Conservation (phyloP, 2,797 vertebrate genomes). For the Pangasius krempfi region DNA sequence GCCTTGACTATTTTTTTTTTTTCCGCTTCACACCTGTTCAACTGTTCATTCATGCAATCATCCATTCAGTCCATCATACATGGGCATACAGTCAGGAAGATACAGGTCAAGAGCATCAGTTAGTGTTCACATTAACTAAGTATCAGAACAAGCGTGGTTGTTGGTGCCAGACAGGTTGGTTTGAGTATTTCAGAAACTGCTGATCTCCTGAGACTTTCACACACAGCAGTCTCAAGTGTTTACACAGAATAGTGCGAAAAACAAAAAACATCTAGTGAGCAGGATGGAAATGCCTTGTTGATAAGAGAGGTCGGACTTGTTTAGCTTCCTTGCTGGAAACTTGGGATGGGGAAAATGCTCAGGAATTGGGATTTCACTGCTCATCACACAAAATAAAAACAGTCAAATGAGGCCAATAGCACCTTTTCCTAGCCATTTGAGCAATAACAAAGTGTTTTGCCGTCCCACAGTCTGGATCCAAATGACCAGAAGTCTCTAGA, state of each 20-base stretch:
- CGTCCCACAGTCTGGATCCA: constrained; percentile 86
- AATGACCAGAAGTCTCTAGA: constrained; percentile 98
- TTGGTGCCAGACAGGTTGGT: not conserved
- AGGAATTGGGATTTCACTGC: not conserved
- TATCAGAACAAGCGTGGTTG: not conserved
- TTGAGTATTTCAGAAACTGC: not conserved
- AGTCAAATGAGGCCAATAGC: too few relatives aligned
- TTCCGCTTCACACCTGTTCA: not conserved
- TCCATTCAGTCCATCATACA: not conserved
- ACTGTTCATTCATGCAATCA: not conserved
- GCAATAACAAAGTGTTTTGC: not conserved
- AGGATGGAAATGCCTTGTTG: too few relatives aligned
- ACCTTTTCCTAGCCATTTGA: not conserved
- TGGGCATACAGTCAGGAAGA: not conserved
- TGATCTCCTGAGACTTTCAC: not conserved
- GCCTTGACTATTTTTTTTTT: not conserved
- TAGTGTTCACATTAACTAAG: not conserved
- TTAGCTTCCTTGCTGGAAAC: not conserved
- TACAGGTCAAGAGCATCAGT: not conserved
- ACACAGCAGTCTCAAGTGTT: too few relatives aligned
- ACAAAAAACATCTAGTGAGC: too few relatives aligned
- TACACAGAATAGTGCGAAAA: too few relatives aligned
- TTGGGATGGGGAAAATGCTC: not conserved
- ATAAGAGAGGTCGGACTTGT: not conserved
- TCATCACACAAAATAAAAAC: not conserved